A percentile compares a stretch with the other conserved stretches of the same genome.
These are phyloP conservation scores for Phortica okadai DNA, from an alignment of 2,888 invertebrate species.

Conservation along the genomic window DNA sequence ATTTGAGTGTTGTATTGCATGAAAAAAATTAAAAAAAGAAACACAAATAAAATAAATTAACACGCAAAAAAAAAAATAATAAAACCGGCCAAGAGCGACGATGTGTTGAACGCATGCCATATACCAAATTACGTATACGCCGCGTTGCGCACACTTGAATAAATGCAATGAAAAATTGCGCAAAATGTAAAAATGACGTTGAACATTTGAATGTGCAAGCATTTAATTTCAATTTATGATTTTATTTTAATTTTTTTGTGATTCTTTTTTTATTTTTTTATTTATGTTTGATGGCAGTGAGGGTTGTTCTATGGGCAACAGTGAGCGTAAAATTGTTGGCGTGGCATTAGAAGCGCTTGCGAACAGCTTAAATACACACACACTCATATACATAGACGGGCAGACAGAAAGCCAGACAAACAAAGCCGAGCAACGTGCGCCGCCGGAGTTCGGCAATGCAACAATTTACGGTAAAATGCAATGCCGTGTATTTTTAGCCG, in stretches of 20 bases:
- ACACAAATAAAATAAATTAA: background rate
- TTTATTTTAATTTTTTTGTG: background rate
- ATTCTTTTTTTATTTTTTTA: background rate
- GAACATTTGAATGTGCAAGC: background rate
- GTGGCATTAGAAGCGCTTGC: background rate
- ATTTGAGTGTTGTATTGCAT: background rate
- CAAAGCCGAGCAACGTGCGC: too few species aligned
- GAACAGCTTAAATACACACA: background rate
- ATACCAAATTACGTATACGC: conserved; percentile 1
- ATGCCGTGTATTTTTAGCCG: background rate
- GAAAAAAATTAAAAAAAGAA: too few species aligned
- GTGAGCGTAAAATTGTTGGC: background rate
- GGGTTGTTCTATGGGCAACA: background rate
- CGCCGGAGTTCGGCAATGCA: background rate
- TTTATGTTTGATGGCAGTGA: background rate
- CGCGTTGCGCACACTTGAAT: background rate
- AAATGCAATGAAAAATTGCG: background rate
- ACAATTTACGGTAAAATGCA: background rate
- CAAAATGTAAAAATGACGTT: background rate
- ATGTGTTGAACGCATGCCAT: background rate
- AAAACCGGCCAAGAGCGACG: background rate
- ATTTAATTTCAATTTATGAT: conserved; percentile 16
- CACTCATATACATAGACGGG: background rate
- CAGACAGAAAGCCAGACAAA: too few species aligned
- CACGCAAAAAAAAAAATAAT: background rate